A percentile compares a stretch with the other conserved stretches of the same genome.
Conservation (phyloP, 2,888 invertebrate genomes). For the Tenthredo distinguenda region DNA sequence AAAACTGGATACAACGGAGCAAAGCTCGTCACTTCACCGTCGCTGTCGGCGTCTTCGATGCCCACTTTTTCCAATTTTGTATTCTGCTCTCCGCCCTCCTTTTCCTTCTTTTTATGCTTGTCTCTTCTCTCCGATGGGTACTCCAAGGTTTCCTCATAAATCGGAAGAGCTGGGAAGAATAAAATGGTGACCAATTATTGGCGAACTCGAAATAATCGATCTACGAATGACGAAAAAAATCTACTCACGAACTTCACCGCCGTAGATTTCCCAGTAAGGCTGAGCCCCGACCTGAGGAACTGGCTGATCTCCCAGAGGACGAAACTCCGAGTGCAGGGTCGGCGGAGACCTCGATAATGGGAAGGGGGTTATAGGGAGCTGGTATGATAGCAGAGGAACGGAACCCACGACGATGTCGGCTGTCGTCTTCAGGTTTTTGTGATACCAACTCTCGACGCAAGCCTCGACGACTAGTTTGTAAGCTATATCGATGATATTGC, state of each 20-base stretch:
- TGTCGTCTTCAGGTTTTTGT: conserved; percentile 33
- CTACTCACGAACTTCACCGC: conserved; percentile 29
- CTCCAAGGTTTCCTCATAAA: conserved; percentile 40
- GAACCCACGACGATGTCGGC: conserved; percentile 26
- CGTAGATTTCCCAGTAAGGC: conserved; percentile 35
- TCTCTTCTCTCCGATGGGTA: conserved; percentile 34
- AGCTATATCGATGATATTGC: conserved; percentile 39
- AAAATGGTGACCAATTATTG: neutral
- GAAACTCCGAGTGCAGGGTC: conserved; percentile 30
- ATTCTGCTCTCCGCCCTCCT: conserved; percentile 1
- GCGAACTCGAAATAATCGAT: neutral
- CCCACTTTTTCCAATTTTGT: conserved; percentile 6
- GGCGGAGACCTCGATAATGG: conserved; percentile 37
- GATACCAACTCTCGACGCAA: conserved; percentile 33
- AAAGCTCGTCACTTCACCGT: conserved; percentile 32
- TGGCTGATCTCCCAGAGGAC: conserved; percentile 39
- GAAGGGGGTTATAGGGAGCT: conserved; percentile 16
- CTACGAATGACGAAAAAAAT: neutral
- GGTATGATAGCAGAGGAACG: conserved; percentile 29
- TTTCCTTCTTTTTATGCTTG: conserved; percentile 36
- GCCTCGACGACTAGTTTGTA: conserved; percentile 42
- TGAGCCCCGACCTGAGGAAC: conserved; percentile 14
- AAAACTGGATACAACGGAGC: conserved; percentile 49
- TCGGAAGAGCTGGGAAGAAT: neutral
- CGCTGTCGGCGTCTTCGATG: conserved; percentile 31